A percentile compares a stretch with the other conserved stretches of the same genome.
These are phyloP conservation scores for Prostheceraeus crozeri DNA, from an alignment of 2,888 invertebrate genomes.

Conservation along the genomic window DNA sequence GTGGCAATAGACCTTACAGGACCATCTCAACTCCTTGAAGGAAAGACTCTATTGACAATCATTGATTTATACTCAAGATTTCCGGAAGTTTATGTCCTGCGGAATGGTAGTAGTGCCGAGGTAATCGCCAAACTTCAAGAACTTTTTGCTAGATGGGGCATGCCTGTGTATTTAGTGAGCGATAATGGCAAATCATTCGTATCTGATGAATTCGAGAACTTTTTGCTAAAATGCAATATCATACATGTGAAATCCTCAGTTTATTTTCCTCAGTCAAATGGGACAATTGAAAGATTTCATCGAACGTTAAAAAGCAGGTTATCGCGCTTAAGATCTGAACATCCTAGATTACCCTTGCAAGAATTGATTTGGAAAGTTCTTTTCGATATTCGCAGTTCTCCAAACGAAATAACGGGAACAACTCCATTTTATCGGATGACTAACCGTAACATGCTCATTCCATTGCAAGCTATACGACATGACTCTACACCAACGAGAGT, in stretches of 20 bases:
- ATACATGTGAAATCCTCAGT: slow-evolving; percentile 21
- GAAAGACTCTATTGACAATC: background rate
- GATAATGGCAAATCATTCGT: slow-evolving; percentile 10
- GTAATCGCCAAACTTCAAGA: slow-evolving; percentile 6
- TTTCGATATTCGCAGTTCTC: slow-evolving; percentile 5
- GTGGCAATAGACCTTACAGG: slow-evolving; percentile 10
- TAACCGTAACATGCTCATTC: too few relatives aligned
- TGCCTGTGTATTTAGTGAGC: background rate
- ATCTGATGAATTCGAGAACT: slow-evolving; percentile 14
- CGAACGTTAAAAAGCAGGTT: background rate
- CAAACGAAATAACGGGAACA: slow-evolving; percentile 15
- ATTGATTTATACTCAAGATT: slow-evolving; percentile 17
- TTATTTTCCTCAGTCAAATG: slow-evolving; percentile 11
- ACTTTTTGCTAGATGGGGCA: slow-evolving; percentile 12
- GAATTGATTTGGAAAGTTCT: background rate
- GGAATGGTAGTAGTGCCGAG: background rate
- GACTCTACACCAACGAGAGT: too few relatives aligned
- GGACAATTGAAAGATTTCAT: slow-evolving; percentile 11
- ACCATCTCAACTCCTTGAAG: background rate
- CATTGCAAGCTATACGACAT: too few relatives aligned
- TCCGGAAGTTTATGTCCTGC: slow-evolving; percentile 2
- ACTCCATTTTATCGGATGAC: too few relatives aligned
- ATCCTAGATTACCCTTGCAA: slow-evolving; percentile 4
- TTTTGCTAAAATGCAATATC: slow-evolving; percentile 16
- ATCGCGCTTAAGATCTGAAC: background rate